Evolutionary conservation across 2,113 vertebrate genomes (phyloP).

Genomic region (Poeciliopsis prolifica): DNA sequence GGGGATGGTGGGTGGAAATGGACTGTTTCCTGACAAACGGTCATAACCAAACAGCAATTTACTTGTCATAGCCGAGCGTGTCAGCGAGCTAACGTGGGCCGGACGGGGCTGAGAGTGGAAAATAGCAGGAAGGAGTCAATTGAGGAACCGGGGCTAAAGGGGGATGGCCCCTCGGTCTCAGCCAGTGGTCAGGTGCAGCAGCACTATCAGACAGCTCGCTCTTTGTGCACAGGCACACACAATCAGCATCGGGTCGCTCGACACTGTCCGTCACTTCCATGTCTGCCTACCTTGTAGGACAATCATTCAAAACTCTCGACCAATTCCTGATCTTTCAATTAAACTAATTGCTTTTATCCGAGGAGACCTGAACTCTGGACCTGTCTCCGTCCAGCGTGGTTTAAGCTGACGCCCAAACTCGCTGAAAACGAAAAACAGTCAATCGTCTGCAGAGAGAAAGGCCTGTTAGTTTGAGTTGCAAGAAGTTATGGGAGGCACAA

Average conservation of each 20-base stretch:
- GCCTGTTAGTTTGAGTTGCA: background rate
- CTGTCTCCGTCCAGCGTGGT: slow-evolving; percentile 37
- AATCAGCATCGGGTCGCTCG: slow-evolving; percentile 59
- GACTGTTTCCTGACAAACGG: slow-evolving; percentile 74
- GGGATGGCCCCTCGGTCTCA: slow-evolving; percentile 56
- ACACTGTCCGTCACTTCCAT: slow-evolving; percentile 69
- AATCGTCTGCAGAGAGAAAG: background rate
- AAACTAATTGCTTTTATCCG: slow-evolving; percentile 75
- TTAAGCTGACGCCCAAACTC: slow-evolving; percentile 5
- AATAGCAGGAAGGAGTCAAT: slow-evolving; percentile 82
- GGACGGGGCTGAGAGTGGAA: slow-evolving; percentile 61
- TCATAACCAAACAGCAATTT: slow-evolving; percentile 80
- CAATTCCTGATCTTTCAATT: slow-evolving; percentile 75
- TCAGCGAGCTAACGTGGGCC: slow-evolving; percentile 59
- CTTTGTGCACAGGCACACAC: slow-evolving; percentile 68
- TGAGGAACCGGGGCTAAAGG: slow-evolving; percentile 50
- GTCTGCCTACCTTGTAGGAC: slow-evolving; percentile 40
- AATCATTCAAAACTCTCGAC: slow-evolving; percentile 65
- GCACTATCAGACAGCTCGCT: slow-evolving; percentile 67
- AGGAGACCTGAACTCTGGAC: slow-evolving; percentile 62
- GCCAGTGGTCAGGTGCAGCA: slow-evolving; percentile 68
- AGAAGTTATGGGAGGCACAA: too few relatives aligned
- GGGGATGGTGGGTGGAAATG: slow-evolving; percentile 65
- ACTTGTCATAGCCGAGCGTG: slow-evolving; percentile 71
- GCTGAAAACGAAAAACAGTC: background rate